Percentiles rank a stretch among this genome's conserved stretches.
Evolutionary conservation across 2,888 invertebrate genomes (phyloP).

Genomic region (Polydrusus tereticollis): DNA sequence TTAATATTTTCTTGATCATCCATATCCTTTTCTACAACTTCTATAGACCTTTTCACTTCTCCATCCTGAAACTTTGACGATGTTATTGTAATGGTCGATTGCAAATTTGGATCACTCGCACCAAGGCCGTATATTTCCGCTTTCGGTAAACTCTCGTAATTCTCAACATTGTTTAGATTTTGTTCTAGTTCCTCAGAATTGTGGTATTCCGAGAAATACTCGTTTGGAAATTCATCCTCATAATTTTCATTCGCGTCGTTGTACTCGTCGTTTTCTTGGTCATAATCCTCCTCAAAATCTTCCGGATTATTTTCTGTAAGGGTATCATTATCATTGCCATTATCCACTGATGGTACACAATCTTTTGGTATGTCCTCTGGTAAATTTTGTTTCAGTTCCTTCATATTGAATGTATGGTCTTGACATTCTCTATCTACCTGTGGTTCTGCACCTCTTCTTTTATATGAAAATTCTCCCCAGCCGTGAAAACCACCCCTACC

Average conservation of each 20-base stretch:
- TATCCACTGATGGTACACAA: background rate
- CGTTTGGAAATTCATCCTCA: constrained; percentile 1
- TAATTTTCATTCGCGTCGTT: constrained; percentile 13
- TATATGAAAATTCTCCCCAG: constrained; percentile 10
- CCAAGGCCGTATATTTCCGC: background rate
- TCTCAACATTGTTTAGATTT: constrained; percentile 8
- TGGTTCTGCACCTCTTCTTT: constrained; percentile 9
- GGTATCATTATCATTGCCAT: too few species aligned
- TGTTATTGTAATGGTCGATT: constrained; percentile 45
- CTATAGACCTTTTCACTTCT: constrained; percentile 41
- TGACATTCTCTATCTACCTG: constrained; percentile 8
- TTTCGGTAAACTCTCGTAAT: constrained; percentile 4
- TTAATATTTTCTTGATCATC: background rate
- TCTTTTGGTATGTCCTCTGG: too few species aligned
- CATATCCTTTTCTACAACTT: constrained; percentile 16
- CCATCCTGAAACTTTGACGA: constrained; percentile 38
- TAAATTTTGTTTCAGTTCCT: background rate
- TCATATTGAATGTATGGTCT: background rate
- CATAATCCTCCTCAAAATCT: too few species aligned
- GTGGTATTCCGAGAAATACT: constrained; percentile 10
- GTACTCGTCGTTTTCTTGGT: constrained; percentile 23
- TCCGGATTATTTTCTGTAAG: too few species aligned
- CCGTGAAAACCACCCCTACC: constrained; percentile 29
- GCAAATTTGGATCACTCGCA: constrained; percentile 18
- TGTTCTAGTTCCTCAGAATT: background rate